Conservation (phyloP, 2,888 invertebrate genomes). For the Calameuta idolon region DNA sequence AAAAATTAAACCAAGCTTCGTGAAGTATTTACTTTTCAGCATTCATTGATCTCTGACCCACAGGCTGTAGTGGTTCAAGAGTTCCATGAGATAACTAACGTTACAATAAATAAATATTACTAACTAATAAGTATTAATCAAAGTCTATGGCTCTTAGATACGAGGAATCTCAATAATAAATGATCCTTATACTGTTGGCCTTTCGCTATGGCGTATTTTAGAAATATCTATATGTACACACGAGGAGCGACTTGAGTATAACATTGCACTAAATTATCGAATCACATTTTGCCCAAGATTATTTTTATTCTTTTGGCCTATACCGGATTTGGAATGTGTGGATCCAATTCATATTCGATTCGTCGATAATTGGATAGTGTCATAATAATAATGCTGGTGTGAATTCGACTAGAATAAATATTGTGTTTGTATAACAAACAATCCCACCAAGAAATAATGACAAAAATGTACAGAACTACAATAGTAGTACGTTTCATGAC, state of each 20-base stretch:
- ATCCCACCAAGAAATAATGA: constrained; percentile 20
- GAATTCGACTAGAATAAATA: constrained; percentile 40
- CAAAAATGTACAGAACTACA: constrained; percentile 19
- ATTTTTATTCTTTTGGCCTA: not conserved
- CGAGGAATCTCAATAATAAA: constrained; percentile 12
- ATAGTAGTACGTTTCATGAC: constrained; percentile 16
- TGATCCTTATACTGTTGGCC: constrained; percentile 7
- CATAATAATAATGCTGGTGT: constrained; percentile 33
- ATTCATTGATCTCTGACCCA: constrained; percentile 4
- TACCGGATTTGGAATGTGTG: not conserved
- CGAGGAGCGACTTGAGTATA: constrained; percentile 39
- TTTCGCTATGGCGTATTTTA: constrained; percentile 15
- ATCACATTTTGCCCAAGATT: constrained; percentile 33
- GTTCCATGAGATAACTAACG: constrained; percentile 13
- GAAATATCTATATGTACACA: constrained; percentile 43
- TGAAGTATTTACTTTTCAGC: not conserved
- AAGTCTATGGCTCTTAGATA: constrained; percentile 15
- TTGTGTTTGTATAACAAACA: constrained; percentile 46
- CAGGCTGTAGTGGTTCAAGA: constrained; percentile 14
- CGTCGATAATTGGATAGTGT: constrained; percentile 12
- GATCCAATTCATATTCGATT: not conserved
- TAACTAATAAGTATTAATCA: constrained; percentile 27
- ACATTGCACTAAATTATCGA: constrained; percentile 57
- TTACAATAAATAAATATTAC: constrained; percentile 34
- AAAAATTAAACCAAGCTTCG: not conserved